phyloP scores from a whole-genome alignment of 2,888 invertebrate genomes.

The Xylota sylvarum region DNA sequence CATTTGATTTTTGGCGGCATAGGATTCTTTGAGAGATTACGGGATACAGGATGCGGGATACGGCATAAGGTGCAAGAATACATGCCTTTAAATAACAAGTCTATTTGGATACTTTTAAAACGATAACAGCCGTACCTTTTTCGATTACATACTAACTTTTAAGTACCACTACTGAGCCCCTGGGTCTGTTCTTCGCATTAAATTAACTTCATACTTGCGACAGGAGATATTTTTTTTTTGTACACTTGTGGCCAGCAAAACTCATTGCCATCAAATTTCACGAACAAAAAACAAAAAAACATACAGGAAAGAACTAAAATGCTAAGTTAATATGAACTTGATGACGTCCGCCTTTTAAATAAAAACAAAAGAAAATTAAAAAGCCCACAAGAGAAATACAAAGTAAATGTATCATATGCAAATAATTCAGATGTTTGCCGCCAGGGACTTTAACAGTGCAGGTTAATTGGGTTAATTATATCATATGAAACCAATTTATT shows the following conservation, averaged over 20 bases:
- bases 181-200: conserved; percentile 10
- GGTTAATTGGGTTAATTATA: conserved; percentile 61
- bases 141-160: background rate
- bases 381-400: conserved; percentile 29
- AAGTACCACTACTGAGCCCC: background rate
- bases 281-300: background rate
- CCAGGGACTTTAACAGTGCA: conserved; percentile 20
- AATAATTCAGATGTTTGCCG: background rate
- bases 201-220: background rate
- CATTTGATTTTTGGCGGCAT: too few species aligned
- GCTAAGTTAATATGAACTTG: conserved; percentile 23
- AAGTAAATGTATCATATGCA: conserved; percentile 9
- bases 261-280: background rate
- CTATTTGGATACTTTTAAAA: too few species aligned
- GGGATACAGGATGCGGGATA: too few species aligned
- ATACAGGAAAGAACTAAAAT: conserved; percentile 6
- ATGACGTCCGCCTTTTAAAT: conserved; percentile 27
- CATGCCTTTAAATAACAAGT: too few species aligned
- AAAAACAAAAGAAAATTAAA: conserved; percentile 16
- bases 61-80: too few species aligned
- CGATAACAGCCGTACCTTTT: background rate
- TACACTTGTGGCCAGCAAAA: background rate
- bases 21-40: too few species aligned
- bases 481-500: conserved; percentile 4
- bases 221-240: background rate